Evolutionary conservation across 2,797 vertebrate species (phyloP), one percentile per base, ranked within the genome.

Genomic region (Girardinus metallicus): DNA sequence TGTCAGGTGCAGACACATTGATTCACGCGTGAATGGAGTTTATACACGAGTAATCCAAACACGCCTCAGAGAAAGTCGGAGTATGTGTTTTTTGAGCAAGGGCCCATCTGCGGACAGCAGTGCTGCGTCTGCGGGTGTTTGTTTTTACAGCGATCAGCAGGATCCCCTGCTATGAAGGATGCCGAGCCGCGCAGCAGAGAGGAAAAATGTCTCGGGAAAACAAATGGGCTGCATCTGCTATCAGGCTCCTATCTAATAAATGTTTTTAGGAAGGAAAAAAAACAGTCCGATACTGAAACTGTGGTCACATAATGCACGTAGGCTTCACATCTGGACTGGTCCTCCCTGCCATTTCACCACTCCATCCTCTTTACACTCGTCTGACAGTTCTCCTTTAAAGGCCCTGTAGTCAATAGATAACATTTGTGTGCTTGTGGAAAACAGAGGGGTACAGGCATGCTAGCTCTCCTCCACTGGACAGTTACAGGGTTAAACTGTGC

Each of bases 91-190:
- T 53, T 16, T 71, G 10, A 31, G 44, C 73, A 57, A 31, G 49
- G 73, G 73, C 44, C 80, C 80, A 77, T 86, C 81, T 85, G 87
- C 60, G 80, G 74, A 79, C 64, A 74, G 81, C 73, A 16, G 41
- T 73, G 73, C 68, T 71, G 66, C 73, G 78, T 34, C 77, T 53
- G 80, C 43, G 77, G 0, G 49, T 88, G 88, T 92, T 88, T 93
- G 90, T 91, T 92, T 88, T 90, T 46, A 83, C 88, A 90, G 87
- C 53, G 8, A 81, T 83, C 90, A 86, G 88, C 89, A 84, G 88
- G 89, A 88, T 87, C 87, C 88, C 76, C 82, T 85, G 88, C 81
- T 78, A 83, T 78, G 88, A 86, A 87, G 90, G 91, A 91, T 78
- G 83, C 78, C 21, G 80, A 84, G 91, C 82, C 9, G 71, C 83